A percentile compares a stretch with the other conserved stretches of the same genome.
These are phyloP conservation scores for Drosophila kanekoi DNA, from an alignment of 2,888 invertebrate genomes.

Conservation along the genomic window DNA sequence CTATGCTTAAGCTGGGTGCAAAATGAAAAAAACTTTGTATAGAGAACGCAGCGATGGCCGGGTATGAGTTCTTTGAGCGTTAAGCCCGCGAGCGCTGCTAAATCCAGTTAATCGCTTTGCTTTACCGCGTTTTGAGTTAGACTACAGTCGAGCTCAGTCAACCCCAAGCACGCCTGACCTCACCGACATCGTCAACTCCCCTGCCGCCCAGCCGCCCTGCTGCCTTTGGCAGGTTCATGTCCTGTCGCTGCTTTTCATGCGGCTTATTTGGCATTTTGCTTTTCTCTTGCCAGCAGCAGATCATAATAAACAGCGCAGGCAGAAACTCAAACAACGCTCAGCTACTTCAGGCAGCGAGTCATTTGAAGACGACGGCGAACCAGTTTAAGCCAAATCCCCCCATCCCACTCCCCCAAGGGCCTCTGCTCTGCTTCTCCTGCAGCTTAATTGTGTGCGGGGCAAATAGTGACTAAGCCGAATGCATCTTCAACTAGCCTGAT, in stretches of 20 bases:
- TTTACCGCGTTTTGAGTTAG: slow-evolving; percentile 44
- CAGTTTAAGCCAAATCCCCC: slow-evolving; percentile 35
- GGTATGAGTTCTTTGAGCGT: slow-evolving; percentile 12
- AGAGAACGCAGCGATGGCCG: background rate
- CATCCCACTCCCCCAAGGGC: background rate
- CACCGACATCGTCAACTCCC: background rate
- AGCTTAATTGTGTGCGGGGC: slow-evolving; percentile 43
- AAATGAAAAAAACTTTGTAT: slow-evolving; percentile 19
- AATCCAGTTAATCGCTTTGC: slow-evolving; percentile 62
- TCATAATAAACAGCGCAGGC: slow-evolving; percentile 60
- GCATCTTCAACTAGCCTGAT: slow-evolving; percentile 42
- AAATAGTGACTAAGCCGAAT: slow-evolving; percentile 74
- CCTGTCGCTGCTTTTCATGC: slow-evolving; percentile 49
- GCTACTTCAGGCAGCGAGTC: slow-evolving; percentile 30
- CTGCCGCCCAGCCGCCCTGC: background rate
- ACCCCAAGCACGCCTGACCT: background rate
- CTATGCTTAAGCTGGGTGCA: slow-evolving; percentile 6
- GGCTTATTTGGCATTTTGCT: slow-evolving; percentile 73
- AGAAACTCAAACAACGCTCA: slow-evolving; percentile 37
- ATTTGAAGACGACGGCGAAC: slow-evolving; percentile 47
- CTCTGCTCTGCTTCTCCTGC: slow-evolving; percentile 4
- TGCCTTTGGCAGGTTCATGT: slow-evolving; percentile 29
- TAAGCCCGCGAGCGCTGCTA: slow-evolving; percentile 14
- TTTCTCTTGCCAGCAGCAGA: slow-evolving; percentile 59
- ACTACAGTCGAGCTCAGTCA: slow-evolving; percentile 20